Evolutionary conservation across 1,140 invertebrate species (phyloP).

Genomic region (Bombus fervidus): DNA sequence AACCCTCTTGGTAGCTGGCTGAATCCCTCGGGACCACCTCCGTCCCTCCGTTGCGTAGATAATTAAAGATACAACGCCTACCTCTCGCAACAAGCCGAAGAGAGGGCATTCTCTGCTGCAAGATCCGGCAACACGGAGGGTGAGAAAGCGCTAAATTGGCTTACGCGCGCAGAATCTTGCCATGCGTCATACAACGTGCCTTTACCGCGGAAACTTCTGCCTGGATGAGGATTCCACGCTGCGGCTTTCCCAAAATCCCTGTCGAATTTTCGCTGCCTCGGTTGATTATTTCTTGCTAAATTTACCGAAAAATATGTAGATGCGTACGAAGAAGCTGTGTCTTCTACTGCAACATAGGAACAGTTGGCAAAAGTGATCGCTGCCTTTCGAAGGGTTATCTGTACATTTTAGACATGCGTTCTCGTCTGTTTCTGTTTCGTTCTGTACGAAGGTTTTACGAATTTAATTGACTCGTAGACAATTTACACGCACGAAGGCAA

Average conservation of each 20-base stretch:
- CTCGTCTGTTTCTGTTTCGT: no score
- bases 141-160: slow-evolving; percentile 71
- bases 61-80: slow-evolving; percentile 79
- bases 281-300: slow-evolving; percentile 36
- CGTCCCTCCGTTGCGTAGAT: slow-evolving; percentile 65
- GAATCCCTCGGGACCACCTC: slow-evolving; percentile 58
- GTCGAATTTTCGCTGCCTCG: slow-evolving; percentile 27
- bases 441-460: no score
- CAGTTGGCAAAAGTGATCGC: no score
- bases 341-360: neutral
- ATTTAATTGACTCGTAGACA: no score
- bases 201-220: slow-evolving; percentile 6
- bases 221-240: neutral
- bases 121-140: neutral
- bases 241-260: neutral
- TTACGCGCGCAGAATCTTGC: slow-evolving; percentile 75
- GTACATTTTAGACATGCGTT: no score
- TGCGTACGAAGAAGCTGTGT: neutral
- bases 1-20: slow-evolving; percentile 62
- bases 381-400: no score
- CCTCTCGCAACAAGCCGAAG: slow-evolving; percentile 37
- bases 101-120: slow-evolving; percentile 25
- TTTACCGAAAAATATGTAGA: slow-evolving; percentile 50
- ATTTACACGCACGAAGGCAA: no score
- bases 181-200: slow-evolving; percentile 12